Conservation (phyloP, 2,888 invertebrate species). For the Drosophila sordidapex region DNA sequence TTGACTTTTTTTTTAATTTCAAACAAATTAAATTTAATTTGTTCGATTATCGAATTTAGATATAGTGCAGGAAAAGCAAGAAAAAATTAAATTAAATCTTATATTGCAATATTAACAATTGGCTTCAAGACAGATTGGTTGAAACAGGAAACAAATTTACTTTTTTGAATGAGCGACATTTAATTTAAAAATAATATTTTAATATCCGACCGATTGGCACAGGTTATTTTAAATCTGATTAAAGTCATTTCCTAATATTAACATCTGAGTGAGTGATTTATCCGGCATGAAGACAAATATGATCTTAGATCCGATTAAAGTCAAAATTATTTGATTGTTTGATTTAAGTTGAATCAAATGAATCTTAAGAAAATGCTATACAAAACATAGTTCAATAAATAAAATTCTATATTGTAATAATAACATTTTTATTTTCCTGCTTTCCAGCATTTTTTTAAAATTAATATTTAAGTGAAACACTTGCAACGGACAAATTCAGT, state of each 20-base stretch:
- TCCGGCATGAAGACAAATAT: not conserved
- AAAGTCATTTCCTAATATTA: not conserved
- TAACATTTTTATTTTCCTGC: not conserved
- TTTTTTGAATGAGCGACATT: not conserved
- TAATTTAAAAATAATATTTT: not conserved
- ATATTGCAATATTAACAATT: not conserved
- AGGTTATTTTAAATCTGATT: not conserved
- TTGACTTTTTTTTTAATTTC: not conserved
- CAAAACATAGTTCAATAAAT: not conserved
- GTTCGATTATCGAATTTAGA: too few relatives aligned
- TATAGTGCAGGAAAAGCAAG: not conserved
- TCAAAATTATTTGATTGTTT: not conserved
- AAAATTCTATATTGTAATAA: not conserved
- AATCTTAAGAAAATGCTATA: too few relatives aligned
- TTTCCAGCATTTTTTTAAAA: not conserved
- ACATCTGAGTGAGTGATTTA: not conserved
- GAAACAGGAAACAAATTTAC: not conserved
- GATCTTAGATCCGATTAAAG: constrained; percentile 11
- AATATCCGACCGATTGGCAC: not conserved
- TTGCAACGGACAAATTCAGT: not conserved
- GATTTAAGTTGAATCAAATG: not conserved
- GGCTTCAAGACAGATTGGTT: not conserved
- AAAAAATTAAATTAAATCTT: not conserved
- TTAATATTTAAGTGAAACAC: not conserved
- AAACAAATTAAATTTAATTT: not conserved